Conservation (phyloP, 2,113 vertebrate species). For the Illadopsis cleaveri region DNA sequence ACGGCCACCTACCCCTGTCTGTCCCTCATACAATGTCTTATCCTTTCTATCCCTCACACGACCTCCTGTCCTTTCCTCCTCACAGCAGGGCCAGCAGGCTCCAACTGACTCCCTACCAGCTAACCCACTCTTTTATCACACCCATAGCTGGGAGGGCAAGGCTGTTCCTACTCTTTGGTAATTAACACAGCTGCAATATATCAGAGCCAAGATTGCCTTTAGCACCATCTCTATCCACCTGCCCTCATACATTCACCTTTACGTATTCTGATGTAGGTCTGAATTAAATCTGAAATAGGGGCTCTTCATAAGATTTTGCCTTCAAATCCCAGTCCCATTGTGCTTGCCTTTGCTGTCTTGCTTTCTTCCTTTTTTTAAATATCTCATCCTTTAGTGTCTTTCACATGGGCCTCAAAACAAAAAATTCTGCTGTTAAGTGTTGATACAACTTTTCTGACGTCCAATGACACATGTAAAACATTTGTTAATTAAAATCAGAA, state of each 20-base stretch:
- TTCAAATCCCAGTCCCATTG: background rate
- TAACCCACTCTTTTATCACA: background rate
- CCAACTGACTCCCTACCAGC: background rate
- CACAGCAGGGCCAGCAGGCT: background rate
- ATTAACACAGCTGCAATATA: background rate
- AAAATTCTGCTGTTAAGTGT: background rate
- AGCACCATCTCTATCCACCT: background rate
- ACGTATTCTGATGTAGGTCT: constrained; percentile 47
- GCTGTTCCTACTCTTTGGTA: background rate
- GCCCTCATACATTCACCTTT: constrained; percentile 6
- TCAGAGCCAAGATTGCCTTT: background rate
- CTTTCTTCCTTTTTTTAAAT: background rate
- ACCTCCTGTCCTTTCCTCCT: too few relatives aligned
- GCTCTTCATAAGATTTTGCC: background rate
- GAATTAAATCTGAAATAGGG: constrained; percentile 39
- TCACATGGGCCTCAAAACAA: background rate
- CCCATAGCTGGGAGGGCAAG: background rate
- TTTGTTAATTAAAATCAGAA: constrained; percentile 23
- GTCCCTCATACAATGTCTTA: too few relatives aligned
- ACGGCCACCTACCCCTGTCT: too few relatives aligned
- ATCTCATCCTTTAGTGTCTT: background rate
- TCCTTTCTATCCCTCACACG: too few relatives aligned
- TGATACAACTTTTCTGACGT: background rate
- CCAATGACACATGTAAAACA: background rate
- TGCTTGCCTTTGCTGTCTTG: background rate